phyloP scores from a whole-genome alignment of 2,888 invertebrate genomes.

The Neuroscelio doddi region DNA sequence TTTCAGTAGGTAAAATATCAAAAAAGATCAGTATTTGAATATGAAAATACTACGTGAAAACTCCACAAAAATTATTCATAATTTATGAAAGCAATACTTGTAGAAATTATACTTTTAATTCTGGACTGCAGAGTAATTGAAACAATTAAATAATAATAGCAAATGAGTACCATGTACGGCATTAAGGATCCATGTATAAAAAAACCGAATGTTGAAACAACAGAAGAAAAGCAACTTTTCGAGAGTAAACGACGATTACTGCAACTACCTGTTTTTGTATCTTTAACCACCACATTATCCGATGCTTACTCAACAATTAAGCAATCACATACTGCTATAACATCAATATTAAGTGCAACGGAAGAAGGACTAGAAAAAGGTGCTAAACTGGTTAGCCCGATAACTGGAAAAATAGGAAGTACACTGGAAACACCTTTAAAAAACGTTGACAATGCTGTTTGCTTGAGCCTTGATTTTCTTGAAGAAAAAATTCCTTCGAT shows the following conservation, averaged over 20 bases:
- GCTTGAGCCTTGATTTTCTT: conserved; percentile 68
- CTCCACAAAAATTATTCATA: neutral
- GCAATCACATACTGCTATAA: conserved; percentile 51
- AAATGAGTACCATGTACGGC: conserved; percentile 14
- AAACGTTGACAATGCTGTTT: conserved; percentile 61
- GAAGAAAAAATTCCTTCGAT: conserved; percentile 72
- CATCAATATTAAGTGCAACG: conserved; percentile 48
- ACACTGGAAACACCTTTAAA: conserved; percentile 68
- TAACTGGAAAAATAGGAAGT: conserved; percentile 57
- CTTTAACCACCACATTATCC: conserved; percentile 50
- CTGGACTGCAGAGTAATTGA: neutral
- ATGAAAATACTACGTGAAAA: no score
- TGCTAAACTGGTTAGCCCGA: conserved; percentile 49
- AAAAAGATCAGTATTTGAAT: no score
- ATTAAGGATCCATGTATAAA: conserved; percentile 25
- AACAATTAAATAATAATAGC: conserved; percentile 1
- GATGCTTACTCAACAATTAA: conserved; percentile 52
- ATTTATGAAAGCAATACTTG: neutral
- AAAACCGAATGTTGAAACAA: neutral
- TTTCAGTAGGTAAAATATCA: no score
- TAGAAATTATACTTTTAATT: neutral
- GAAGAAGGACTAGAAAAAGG: conserved; percentile 52
- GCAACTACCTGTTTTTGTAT: conserved; percentile 50
- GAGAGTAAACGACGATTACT: conserved; percentile 37
- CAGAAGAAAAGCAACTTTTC: neutral